A percentile compares a stretch with the other conserved stretches of the same genome.
Evolutionary conservation across 2,888 invertebrate species (phyloP).

Genomic region (Alentia gelatinosa): DNA sequence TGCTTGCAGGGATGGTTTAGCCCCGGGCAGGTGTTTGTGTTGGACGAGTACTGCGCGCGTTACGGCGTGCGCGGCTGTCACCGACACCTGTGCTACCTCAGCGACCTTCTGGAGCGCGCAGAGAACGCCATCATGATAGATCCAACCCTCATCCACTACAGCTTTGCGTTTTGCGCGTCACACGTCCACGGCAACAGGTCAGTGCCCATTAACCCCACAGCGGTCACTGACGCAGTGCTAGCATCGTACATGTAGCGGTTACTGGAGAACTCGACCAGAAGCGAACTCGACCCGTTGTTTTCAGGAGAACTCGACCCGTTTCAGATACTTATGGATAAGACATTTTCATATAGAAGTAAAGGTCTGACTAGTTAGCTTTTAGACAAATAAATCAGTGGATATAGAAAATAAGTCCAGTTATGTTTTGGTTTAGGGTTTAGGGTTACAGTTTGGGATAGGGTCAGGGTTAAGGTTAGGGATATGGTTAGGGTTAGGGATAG

Average conservation of each 20-base stretch:
- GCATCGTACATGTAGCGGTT: neutral
- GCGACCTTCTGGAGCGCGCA: conserved; percentile 95
- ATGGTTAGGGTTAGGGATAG: too few species aligned
- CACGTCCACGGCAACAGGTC: conserved; percentile 99
- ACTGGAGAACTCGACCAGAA: too few species aligned
- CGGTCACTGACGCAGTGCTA: neutral
- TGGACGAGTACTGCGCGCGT: conserved; percentile 94
- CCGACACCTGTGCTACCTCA: conserved; percentile 96
- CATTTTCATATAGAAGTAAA: too few species aligned
- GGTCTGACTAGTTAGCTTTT: too few species aligned
- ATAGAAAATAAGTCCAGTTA: too few species aligned
- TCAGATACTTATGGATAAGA: too few species aligned
- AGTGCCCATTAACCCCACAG: neutral
- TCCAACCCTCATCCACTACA: conserved; percentile 98
- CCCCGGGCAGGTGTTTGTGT: conserved; percentile 98
- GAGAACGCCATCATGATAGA: conserved; percentile 97
- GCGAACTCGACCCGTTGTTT: too few species aligned
- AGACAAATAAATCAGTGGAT: too few species aligned
- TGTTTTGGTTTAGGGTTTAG: too few species aligned
- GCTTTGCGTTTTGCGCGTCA: conserved; percentile 99
- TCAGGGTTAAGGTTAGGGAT: too few species aligned
- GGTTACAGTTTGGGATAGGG: too few species aligned
- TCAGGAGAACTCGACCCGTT: too few species aligned
- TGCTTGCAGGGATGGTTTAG: conserved; percentile 96
- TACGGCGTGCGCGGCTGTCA: conserved; percentile 98